phyloP scores from a whole-genome alignment of 2,113 vertebrate genomes.

The Odocoileus virginianus region DNA sequence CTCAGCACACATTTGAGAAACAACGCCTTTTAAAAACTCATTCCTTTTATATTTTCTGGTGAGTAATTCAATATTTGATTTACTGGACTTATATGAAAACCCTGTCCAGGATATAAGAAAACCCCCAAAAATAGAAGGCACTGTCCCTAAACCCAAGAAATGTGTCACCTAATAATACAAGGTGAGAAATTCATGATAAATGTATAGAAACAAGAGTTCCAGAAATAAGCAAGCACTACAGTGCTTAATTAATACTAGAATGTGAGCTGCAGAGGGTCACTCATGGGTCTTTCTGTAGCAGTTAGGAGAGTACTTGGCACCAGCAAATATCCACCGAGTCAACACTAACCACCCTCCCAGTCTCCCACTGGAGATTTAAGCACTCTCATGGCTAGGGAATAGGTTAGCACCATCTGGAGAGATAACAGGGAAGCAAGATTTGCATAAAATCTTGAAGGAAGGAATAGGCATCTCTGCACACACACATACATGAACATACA shows the following conservation, averaged over 20 bases:
- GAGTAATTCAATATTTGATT: background rate
- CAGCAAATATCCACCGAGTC: background rate
- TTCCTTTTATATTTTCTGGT: background rate
- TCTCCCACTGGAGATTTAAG: background rate
- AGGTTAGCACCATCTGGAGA: background rate
- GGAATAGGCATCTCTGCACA: background rate
- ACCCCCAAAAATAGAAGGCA: background rate
- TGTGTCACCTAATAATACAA: background rate
- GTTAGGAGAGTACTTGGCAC: too few relatives aligned
- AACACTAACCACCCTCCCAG: background rate
- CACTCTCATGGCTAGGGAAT: background rate
- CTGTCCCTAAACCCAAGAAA: background rate
- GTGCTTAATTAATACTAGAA: background rate
- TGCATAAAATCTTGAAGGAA: background rate
- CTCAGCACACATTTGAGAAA: background rate
- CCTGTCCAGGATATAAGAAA: background rate
- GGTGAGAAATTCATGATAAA: background rate
- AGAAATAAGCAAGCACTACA: background rate
- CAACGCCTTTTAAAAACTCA: background rate
- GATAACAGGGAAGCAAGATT: background rate
- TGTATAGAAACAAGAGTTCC: background rate
- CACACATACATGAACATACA: fast-evolving
- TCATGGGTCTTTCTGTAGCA: background rate
- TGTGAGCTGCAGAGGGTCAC: background rate
- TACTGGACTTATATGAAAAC: background rate